Evolutionary conservation across 2,797 vertebrate genomes (phyloP), one percentile per base, ranked within the genome.

Genomic region (Pelodytes ibericus): DNA sequence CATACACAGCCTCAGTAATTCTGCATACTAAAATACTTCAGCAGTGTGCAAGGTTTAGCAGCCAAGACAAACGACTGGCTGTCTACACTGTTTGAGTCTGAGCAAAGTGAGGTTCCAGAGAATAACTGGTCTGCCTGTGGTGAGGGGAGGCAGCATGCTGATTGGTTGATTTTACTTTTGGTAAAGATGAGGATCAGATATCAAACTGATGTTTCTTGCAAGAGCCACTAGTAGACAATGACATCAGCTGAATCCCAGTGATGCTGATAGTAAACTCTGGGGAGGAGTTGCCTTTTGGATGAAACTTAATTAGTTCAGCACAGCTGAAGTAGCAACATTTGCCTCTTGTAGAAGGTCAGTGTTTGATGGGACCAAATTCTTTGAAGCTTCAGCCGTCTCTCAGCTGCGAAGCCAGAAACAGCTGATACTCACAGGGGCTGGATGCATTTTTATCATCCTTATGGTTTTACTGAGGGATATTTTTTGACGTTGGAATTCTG

Each of bases 341-440:
- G 83, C 88, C 87, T 86, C 84, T 81, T 67, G 86, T 81, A 84
- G 84, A 85, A 88, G 91, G 88, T 89, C 91, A 89, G 84, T 87
- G 90, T 88, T 90, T 84, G 86, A 94, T 93, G 92, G 93, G 93
- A 94, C 93, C 94, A 94, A 92, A 88, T 56, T 86, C 83, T 84
- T 36, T 79, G 71, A 82, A 88, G 86, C 74, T 83, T 60, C 86
- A 82, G 83, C 82, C 88, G 84, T 87, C 86, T 88, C 81, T 71
- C 83, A 22, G 62, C 72, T 44, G 60, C 51, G 29, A 18, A 51
- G 49, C 31, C 18, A 39, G 39, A 27, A 27, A 57, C 51, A 63
- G 74, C 59, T 57, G 80, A 60, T 83, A 71, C 68, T 78, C 30
- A 3, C 27, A 13, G 31, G 22, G 59, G 36, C 51, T 61, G 74